Conservation (phyloP, 2,113 vertebrate genomes). For the Papio anubis region DNA sequence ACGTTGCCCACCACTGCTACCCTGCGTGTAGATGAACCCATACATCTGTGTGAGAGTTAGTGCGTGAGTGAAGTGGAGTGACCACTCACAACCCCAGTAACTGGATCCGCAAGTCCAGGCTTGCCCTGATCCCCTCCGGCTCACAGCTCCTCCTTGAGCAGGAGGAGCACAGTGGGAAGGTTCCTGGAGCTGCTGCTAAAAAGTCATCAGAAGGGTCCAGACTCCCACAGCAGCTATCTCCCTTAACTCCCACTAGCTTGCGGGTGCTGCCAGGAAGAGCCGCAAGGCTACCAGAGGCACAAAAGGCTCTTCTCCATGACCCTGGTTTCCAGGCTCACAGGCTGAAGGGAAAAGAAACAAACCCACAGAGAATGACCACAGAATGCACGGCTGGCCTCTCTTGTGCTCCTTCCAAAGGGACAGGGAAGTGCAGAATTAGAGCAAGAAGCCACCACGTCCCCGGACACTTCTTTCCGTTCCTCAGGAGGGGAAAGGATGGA, state of each 20-base stretch:
- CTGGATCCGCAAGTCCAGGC: too few relatives aligned
- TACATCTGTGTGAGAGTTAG: neutral
- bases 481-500: too few relatives aligned
- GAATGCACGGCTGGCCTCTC: neutral
- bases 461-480: neutral
- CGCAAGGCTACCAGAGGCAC: neutral
- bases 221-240: neutral
- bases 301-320: neutral
- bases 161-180: neutral
- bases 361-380: neutral
- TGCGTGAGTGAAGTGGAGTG: neutral
- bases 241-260: neutral
- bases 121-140: too few relatives aligned
- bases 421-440: neutral
- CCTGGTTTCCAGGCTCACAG: neutral
- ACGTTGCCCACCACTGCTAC: conserved; percentile 98
- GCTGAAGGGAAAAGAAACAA: neutral
- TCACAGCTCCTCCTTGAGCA: neutral
- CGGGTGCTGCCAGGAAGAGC: neutral
- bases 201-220: neutral
- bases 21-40: conserved; percentile 79
- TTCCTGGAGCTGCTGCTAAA: neutral
- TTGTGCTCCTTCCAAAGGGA: neutral
- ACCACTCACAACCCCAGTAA: neutral
- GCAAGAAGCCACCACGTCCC: too few relatives aligned